Evolutionary conservation across 1,140 invertebrate species (phyloP).

Genomic region (Phthorimaea operculella): DNA sequence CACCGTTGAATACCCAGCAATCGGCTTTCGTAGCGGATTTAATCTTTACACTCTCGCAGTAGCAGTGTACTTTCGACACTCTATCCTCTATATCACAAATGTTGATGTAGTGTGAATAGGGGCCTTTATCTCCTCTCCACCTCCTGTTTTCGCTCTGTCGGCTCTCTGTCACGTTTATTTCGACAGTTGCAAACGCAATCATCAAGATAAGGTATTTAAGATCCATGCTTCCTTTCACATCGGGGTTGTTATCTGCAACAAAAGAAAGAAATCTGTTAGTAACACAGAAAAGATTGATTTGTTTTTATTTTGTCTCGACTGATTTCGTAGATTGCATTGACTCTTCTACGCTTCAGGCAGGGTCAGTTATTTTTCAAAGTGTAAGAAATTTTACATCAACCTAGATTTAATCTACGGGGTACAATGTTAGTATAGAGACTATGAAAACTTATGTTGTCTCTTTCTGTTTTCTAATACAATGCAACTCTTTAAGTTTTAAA

Average conservation of each 20-base stretch:
- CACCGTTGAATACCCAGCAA: slow-evolving; percentile 75
- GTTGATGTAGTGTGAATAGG: slow-evolving; percentile 56
- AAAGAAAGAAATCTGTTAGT: slow-evolving; percentile 28
- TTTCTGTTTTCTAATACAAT: no score
- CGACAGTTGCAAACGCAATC: slow-evolving; percentile 51
- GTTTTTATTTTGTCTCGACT: slow-evolving; percentile 26
- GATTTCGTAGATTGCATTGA: slow-evolving; percentile 24
- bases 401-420: no score
- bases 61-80: slow-evolving; percentile 63
- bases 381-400: no score
- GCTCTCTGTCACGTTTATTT: slow-evolving; percentile 59
- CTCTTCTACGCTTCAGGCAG: no score
- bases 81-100: slow-evolving; percentile 63
- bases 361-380: no score
- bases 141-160: slow-evolving; percentile 57
- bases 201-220: slow-evolving; percentile 58
- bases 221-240: slow-evolving; percentile 51
- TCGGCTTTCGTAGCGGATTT: slow-evolving; percentile 63
- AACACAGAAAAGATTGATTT: slow-evolving; percentile 16
- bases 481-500: slow-evolving; percentile 8
- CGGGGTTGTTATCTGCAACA: slow-evolving; percentile 48
- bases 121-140: slow-evolving; percentile 52
- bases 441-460: no score
- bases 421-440: no score
- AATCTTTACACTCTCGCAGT: slow-evolving; percentile 55